These are phyloP conservation scores for Tupiocoris notatus DNA, from an alignment of 2,888 invertebrate genomes.

Conservation along the genomic window DNA sequence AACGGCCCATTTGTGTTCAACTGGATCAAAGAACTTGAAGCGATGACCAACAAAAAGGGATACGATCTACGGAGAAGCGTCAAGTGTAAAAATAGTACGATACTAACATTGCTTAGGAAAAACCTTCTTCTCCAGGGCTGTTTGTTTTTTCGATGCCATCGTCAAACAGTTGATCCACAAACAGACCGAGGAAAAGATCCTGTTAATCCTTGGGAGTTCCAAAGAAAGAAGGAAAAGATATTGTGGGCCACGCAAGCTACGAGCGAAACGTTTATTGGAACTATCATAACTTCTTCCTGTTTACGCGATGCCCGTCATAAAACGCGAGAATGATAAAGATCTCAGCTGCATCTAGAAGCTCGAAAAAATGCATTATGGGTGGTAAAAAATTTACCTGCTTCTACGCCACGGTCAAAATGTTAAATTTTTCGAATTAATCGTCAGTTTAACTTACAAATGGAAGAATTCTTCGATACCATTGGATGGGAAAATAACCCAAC, in stretches of 20 bases:
- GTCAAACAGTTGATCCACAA: conserved; percentile 25
- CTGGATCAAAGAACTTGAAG: no score
- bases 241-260: neutral
- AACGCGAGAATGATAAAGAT: no score
- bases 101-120: neutral
- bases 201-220: conserved; percentile 23
- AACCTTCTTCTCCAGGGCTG: conserved; percentile 4
- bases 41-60: no score
- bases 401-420: no score
- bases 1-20: no score
- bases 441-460: no score
- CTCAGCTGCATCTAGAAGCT: no score
- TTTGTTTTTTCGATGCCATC: conserved; percentile 19
- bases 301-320: neutral
- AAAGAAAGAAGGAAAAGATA: neutral
- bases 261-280: neutral
- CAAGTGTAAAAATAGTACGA: conserved; percentile 13
- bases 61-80: neutral
- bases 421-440: no score
- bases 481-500: no score
- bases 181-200: conserved; percentile 5
- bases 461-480: no score
- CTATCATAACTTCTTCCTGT: neutral
- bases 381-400: no score
- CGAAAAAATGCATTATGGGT: no score